Percentiles rank a stretch among this genome's conserved stretches.
phyloP scores from a whole-genome alignment of 2,797 vertebrate species.

The Chromobotia macracanthus region DNA sequence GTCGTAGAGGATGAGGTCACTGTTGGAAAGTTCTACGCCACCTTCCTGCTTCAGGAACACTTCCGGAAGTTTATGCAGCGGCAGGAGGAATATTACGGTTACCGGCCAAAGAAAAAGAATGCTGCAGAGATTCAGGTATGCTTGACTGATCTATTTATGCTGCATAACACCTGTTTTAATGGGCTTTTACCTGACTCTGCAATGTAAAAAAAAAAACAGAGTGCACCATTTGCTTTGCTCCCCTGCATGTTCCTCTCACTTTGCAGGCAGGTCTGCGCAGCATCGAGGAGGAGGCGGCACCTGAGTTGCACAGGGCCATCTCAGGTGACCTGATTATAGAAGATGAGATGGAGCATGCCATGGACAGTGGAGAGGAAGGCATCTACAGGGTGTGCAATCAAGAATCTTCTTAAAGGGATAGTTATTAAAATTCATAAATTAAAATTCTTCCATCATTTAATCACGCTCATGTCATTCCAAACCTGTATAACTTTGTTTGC shows the following conservation, averaged over 20 bases:
- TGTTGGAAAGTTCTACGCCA: conserved; percentile 98
- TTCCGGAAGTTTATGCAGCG: conserved; percentile 97
- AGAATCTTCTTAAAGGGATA: not conserved
- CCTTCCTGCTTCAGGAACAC: conserved; percentile 97
- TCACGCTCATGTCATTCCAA: too few species aligned
- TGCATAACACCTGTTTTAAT: too few species aligned
- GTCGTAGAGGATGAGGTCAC: conserved; percentile 96
- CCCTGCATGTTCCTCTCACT: not conserved
- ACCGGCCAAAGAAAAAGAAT: conserved; percentile 88
- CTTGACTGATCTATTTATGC: not conserved
- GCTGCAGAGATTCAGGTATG: conserved; percentile 80
- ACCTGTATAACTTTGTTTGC: too few species aligned
- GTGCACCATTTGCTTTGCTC: too few species aligned
- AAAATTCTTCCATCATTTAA: too few species aligned
- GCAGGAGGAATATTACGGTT: conserved; percentile 97
- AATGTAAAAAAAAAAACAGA: too few species aligned
- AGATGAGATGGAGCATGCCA: conserved; percentile 90
- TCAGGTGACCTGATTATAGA: conserved; percentile 94
- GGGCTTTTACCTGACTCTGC: too few species aligned
- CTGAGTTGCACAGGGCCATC: conserved; percentile 91
- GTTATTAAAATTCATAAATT: too few species aligned
- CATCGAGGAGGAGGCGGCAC: conserved; percentile 90
- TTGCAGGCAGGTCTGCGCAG: conserved; percentile 89
- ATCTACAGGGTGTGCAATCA: conserved; percentile 84
- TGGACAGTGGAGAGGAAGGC: conserved; percentile 89